phyloP scores from a whole-genome alignment of 2,797 vertebrate species.

The Chromobotia macracanthus region DNA sequence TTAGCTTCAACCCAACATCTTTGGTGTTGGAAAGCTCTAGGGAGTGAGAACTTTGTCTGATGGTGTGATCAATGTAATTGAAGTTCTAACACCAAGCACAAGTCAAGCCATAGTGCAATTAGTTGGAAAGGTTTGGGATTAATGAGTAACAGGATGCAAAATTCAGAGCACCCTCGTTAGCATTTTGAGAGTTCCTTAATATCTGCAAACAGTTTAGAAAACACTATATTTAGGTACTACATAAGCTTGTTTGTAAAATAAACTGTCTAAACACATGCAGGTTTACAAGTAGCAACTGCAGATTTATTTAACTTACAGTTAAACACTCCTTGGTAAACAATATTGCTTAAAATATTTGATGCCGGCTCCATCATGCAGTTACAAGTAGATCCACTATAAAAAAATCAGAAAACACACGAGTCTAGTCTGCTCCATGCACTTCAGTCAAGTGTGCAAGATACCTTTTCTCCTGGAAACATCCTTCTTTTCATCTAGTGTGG shows the following conservation, averaged over 20 bases:
- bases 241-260: not conserved
- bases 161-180: not conserved
- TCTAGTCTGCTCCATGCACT: conserved; percentile 24
- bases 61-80: conserved; percentile 17
- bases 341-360: not conserved
- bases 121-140: not conserved
- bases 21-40: conserved; percentile 66
- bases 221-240: not conserved
- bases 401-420: conserved; percentile 14
- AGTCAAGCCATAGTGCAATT: conserved; percentile 17
- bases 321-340: conserved; percentile 26
- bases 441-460: conserved; percentile 39
- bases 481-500: conserved; percentile 72
- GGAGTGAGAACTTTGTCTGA: conserved; percentile 39
- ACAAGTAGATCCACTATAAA: not conserved
- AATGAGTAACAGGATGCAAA: conserved; percentile 10
- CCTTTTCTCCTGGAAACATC: conserved; percentile 59
- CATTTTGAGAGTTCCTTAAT: not conserved
- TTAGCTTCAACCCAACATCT: conserved; percentile 78
- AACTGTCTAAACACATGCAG: conserved; percentile 6
- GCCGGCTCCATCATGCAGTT: conserved; percentile 31
- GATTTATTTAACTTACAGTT: conserved; percentile 11
- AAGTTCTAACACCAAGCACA: not conserved
- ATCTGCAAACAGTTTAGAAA: not conserved
- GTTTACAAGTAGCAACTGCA: not conserved